Conservation (phyloP, 2,113 vertebrate genomes). For the Coptodon rendalli region DNA sequence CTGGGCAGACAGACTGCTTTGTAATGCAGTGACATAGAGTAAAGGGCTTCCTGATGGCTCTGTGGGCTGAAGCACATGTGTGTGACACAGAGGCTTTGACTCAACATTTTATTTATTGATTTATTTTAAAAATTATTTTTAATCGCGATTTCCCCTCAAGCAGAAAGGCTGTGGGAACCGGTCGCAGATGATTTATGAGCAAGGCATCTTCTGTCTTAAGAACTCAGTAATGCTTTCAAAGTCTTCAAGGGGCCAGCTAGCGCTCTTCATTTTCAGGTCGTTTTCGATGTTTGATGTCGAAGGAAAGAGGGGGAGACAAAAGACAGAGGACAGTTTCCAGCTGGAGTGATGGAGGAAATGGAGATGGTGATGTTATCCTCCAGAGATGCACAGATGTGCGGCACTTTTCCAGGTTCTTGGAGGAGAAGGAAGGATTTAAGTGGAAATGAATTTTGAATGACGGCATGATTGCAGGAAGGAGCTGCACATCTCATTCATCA, state of each 20-base stretch:
- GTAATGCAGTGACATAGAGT: background rate
- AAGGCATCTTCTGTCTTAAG: background rate
- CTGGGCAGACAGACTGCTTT: background rate
- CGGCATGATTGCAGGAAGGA: background rate
- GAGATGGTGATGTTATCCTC: conserved; percentile 27
- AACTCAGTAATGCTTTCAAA: background rate
- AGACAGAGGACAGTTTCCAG: conserved; percentile 13
- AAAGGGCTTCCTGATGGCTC: background rate
- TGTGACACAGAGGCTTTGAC: background rate
- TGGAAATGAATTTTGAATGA: conserved; percentile 10
- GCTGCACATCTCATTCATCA: conserved; percentile 6
- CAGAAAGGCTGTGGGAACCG: accelerated
- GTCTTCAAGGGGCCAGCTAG: background rate
- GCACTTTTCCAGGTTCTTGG: background rate
- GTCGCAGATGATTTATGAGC: background rate
- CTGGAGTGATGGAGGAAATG: conserved; percentile 25
- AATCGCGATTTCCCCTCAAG: background rate
- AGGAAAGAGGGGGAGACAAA: background rate
- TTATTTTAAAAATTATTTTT: background rate
- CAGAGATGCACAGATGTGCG: conserved; percentile 50
- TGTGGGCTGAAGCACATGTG: background rate
- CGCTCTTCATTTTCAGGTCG: background rate
- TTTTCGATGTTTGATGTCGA: background rate
- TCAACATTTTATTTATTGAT: background rate
- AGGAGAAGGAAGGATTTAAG: conserved; percentile 1